Evolutionary conservation across 2,113 vertebrate genomes (phyloP), one percentile per base, ranked within the genome.

Genomic region (Panthera tigris): DNA sequence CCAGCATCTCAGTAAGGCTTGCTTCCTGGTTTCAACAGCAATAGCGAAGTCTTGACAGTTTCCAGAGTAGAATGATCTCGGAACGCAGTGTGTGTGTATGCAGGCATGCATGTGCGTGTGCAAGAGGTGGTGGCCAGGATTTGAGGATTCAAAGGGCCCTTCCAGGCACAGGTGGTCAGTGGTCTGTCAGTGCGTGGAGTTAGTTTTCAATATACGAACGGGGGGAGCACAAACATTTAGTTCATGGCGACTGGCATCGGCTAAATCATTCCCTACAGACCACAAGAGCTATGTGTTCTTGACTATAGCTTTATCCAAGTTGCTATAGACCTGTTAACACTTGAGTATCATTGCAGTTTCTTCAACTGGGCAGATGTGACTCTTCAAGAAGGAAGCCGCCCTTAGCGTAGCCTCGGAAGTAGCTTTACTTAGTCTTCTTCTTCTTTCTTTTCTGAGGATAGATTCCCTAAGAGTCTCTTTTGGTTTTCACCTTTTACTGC

Each of bases 381-480:
- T 85, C 82, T 94, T 76, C 45, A 50, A 89, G 66, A 95, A 96
- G 65, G 65, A 87, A 79, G n/a, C 25, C n/a, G 48, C 80, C 68
- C 79, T 45, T 57, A 57, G 36, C 78, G 91, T 27, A 79, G 29
- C 71, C 79, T 81, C 61, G 92, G 79, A 83, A 93, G 79, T 82
- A 96, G 92, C 45, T 61, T 23, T 61, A 61, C 57, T 61, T 89
- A 90, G 41, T 74, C 14, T 57, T 76, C 33, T 18, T 81, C 36
- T 18, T 81, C 36, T 39, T 74, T 6, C 18, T 97, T 88, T 39
- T 95, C 80, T 90, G 39, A 93, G 90, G 81, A 80, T 45, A 90
- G 66, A 73, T 57, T 80, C 36, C 39, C 39, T 61, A 5, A 61
- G 21, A 61, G 57, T 55, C 6, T 61, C 23, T 61, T 61, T 57